These are phyloP conservation scores for Zoanthus gigantus DNA, from an alignment of 92 coral and sea anemone genomes.

Conservation along the genomic window DNA sequence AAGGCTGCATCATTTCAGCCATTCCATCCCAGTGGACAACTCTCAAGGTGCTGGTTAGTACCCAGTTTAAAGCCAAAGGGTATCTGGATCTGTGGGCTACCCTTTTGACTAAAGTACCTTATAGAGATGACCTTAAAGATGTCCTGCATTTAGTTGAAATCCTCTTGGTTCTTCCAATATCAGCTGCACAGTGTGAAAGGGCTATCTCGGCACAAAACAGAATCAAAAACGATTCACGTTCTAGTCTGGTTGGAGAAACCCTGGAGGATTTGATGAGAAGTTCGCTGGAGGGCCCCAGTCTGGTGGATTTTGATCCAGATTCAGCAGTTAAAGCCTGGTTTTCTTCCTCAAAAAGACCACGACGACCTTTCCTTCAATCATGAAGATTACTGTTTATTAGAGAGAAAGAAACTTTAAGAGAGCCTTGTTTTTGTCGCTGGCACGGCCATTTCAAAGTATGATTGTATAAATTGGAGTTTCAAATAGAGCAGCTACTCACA, in stretches of 20 bases:
- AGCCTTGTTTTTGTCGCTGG: background rate
- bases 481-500: background rate
- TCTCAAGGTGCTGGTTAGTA: constrained; percentile 48
- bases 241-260: constrained; percentile 42
- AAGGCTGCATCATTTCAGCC: background rate
- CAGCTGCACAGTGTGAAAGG: constrained; percentile 66
- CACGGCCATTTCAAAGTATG: background rate
- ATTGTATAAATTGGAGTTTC: background rate
- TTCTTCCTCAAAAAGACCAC: constrained; percentile 52
- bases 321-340: constrained; percentile 63
- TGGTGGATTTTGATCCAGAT: constrained; percentile 63
- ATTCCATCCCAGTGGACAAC: constrained; percentile 40
- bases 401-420: constrained; percentile 2
- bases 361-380: constrained; percentile 41
- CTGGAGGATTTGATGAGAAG: constrained; percentile 68
- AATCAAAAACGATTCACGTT: constrained; percentile 36
- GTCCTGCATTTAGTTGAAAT: constrained; percentile 54
- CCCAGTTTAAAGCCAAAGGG: constrained; percentile 47
- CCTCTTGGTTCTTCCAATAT: constrained; percentile 64
- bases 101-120: constrained; percentile 49
- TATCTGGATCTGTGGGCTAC: constrained; percentile 47
- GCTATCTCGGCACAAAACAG: constrained; percentile 57
- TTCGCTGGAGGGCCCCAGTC: constrained; percentile 66
- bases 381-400: background rate
- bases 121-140: constrained; percentile 50